Evolutionary conservation across 2,113 vertebrate genomes (phyloP).

Genomic region (Takifugu flavidus): DNA sequence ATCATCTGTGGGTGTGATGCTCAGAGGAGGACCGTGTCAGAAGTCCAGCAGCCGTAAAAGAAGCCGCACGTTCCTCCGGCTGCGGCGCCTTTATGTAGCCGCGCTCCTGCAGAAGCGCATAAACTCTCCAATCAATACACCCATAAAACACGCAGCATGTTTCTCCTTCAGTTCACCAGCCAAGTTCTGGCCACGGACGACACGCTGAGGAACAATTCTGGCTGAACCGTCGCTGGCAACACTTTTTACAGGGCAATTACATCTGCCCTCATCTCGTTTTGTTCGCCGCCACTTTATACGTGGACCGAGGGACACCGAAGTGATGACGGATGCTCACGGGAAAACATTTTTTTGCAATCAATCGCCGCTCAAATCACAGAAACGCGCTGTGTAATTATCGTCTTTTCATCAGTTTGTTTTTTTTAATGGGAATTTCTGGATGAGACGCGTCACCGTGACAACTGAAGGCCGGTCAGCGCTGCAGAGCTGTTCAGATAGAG

Average conservation of each 20-base stretch:
- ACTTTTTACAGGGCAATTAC: constrained; percentile 63
- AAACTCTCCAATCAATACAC: constrained; percentile 7
- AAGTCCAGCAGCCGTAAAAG: neutral
- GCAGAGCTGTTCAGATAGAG: too few relatives aligned
- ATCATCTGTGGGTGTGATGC: neutral
- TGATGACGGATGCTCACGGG: too few relatives aligned
- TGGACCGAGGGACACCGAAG: too few relatives aligned
- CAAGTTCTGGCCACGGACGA: constrained; percentile 44
- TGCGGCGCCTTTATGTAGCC: neutral
- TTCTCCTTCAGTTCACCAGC: constrained; percentile 13
- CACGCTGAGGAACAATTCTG: constrained; percentile 43
- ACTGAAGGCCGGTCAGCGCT: too few relatives aligned
- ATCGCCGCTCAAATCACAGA: too few relatives aligned
- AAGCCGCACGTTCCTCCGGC: neutral
- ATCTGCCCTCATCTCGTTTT: constrained; percentile 49
- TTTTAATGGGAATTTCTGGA: too few relatives aligned
- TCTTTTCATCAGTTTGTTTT: too few relatives aligned
- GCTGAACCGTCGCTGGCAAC: constrained; percentile 40
- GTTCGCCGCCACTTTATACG: constrained; percentile 35
- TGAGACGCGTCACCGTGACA: too few relatives aligned
- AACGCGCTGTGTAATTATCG: too few relatives aligned
- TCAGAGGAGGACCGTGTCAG: neutral
- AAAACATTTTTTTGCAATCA: too few relatives aligned
- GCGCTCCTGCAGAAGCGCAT: neutral
- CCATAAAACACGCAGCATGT: constrained; percentile 14